Evolutionary conservation across 2,888 invertebrate species (phyloP).

Genomic region (Agrotis ipsilon): DNA sequence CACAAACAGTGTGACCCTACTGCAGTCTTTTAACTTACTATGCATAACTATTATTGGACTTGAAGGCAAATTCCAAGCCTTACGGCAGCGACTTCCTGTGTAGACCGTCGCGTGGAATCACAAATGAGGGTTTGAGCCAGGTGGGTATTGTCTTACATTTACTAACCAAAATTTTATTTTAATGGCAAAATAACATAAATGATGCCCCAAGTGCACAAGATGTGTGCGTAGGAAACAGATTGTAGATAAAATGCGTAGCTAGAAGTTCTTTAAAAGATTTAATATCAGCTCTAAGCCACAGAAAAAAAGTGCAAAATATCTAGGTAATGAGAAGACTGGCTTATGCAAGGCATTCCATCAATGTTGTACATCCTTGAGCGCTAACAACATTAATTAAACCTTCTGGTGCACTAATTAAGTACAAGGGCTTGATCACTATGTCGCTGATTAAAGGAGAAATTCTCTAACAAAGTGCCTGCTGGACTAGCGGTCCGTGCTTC

Average conservation of each 20-base stretch:
- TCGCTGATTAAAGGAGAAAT: constrained; percentile 61
- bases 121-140: constrained; percentile 68
- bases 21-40: constrained; percentile 19
- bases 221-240: too few species aligned
- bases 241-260: too few species aligned
- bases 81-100: constrained; percentile 79
- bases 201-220: not conserved
- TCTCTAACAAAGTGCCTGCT: constrained; percentile 59
- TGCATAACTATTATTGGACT: constrained; percentile 31
- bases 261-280: too few species aligned
- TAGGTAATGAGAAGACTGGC: too few species aligned
- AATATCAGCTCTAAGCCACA: not conserved
- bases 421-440: constrained; percentile 33
- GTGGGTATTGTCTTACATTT: constrained; percentile 16
- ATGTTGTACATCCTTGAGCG: not conserved
- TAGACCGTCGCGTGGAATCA: constrained; percentile 77
- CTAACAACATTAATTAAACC: constrained; percentile 17
- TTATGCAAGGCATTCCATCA: not conserved
- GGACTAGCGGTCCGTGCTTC: constrained; percentile 70
- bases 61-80: constrained; percentile 73
- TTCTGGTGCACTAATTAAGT: constrained; percentile 40
- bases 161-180: constrained; percentile 14
- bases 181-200: not conserved
- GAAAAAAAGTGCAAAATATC: not conserved
- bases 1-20: not conserved